These are phyloP conservation scores for Dendrocincla fuliginosa DNA, from an alignment of 2,797 vertebrate species.

Conservation along the genomic window DNA sequence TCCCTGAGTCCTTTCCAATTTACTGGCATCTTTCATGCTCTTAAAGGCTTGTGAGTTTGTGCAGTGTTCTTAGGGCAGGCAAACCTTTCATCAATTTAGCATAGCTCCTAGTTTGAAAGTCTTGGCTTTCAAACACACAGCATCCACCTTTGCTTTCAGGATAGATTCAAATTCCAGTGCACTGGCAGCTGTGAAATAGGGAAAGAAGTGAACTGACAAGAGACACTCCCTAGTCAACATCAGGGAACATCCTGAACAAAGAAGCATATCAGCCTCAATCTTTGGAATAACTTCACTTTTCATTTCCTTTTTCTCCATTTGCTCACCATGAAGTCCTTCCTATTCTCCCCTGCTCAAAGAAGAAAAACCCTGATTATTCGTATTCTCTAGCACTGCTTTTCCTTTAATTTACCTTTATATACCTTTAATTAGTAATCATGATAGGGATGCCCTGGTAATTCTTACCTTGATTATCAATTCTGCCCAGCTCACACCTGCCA, in stretches of 20 bases:
- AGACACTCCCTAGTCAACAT: neutral
- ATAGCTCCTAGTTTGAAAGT: neutral
- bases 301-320: neutral
- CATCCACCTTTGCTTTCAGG: neutral
- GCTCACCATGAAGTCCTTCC: neutral
- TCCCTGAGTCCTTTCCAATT: constrained; percentile 13
- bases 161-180: neutral
- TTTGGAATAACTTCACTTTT: neutral
- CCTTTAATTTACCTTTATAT: too few relatives aligned
- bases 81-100: neutral
- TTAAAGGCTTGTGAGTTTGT: neutral
- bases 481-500: neutral
- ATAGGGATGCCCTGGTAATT: neutral
- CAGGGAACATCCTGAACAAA: neutral
- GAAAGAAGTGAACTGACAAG: neutral
- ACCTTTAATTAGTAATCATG: neutral
- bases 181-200: neutral
- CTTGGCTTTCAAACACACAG: neutral
- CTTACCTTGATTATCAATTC: neutral
- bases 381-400: neutral
- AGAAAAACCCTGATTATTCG: neutral
- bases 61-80: neutral
- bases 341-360: neutral
- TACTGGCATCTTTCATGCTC: neutral
- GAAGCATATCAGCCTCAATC: neutral